Percentiles rank a stretch among this genome's conserved stretches.
Conservation (phyloP, 2,888 invertebrate species). For the Sthenelais limicola region DNA sequence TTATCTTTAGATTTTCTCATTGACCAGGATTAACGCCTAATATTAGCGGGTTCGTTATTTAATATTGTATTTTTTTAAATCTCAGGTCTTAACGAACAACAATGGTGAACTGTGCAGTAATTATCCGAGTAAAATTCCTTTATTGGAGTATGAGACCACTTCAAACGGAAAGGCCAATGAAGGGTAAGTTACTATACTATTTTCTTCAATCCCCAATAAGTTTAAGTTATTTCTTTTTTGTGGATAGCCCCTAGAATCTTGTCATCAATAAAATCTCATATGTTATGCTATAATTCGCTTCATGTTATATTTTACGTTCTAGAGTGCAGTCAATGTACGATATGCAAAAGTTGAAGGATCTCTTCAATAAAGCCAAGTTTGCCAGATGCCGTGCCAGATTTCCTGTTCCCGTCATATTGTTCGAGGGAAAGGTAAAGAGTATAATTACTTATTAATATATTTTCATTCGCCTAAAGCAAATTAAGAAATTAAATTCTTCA, state of each 20-base stretch:
- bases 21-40: too few species aligned
- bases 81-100: slow-evolving; percentile 77
- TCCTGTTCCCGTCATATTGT: slow-evolving; percentile 84
- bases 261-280: background rate
- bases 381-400: slow-evolving; percentile 84
- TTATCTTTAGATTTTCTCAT: too few species aligned
- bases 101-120: slow-evolving; percentile 80
- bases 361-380: slow-evolving; percentile 80
- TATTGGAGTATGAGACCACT: slow-evolving; percentile 71
- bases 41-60: background rate
- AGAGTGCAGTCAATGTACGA: slow-evolving; percentile 63
- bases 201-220: background rate
- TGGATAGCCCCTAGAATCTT: background rate
- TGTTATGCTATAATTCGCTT: background rate
- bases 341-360: slow-evolving; percentile 75
- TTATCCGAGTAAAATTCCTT: slow-evolving; percentile 81
- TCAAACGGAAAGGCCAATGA: slow-evolving; percentile 28
- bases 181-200: slow-evolving; percentile 1
- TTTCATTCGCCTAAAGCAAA: background rate
- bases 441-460: background rate
- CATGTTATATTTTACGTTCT: background rate
- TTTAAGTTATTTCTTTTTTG: background rate
- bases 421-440: slow-evolving; percentile 78
- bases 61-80: background rate
- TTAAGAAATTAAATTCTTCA: background rate